Conservation (phyloP, 2,888 invertebrate genomes). For the Sinelater perroti region DNA sequence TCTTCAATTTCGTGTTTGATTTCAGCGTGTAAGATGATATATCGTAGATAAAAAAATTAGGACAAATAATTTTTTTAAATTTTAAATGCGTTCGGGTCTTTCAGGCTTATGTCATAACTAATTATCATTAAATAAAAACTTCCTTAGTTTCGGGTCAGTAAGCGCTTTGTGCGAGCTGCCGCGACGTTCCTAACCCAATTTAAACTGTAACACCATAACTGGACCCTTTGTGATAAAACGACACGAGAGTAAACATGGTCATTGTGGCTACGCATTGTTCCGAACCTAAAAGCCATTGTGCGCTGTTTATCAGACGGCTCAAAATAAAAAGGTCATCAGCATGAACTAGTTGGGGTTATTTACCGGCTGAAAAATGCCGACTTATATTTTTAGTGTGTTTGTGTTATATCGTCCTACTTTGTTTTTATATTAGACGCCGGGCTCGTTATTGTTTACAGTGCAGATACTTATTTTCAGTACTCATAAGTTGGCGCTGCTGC, state of each 20-base stretch:
- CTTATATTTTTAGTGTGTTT: constrained; percentile 4
- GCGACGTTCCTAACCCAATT: too few species aligned
- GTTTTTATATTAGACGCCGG: constrained; percentile 1
- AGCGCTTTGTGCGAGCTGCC: too few species aligned
- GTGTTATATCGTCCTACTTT: neutral
- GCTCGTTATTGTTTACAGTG: too few species aligned
- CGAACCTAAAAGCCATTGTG: constrained; percentile 4
- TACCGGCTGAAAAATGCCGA: constrained; percentile 2
- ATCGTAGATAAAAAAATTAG: too few species aligned
- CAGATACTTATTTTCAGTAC: neutral
- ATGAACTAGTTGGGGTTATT: constrained; percentile 1
- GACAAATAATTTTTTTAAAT: too few species aligned
- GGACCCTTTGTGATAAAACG: neutral
- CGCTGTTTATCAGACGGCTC: neutral
- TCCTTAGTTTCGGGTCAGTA: too few species aligned
- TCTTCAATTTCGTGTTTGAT: too few species aligned
- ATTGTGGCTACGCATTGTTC: neutral
- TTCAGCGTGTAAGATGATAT: too few species aligned
- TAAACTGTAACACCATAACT: too few species aligned
- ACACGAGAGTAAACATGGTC: neutral
- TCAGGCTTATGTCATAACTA: too few species aligned
- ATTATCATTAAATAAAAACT: too few species aligned
- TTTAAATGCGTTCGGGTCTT: too few species aligned
- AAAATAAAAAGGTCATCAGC: constrained; percentile 12
- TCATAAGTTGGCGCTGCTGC: neutral